These are phyloP conservation scores for Bursaphelenchus mucronatus DNA, from an alignment of 1,140 invertebrate genomes.

Conservation along the genomic window DNA sequence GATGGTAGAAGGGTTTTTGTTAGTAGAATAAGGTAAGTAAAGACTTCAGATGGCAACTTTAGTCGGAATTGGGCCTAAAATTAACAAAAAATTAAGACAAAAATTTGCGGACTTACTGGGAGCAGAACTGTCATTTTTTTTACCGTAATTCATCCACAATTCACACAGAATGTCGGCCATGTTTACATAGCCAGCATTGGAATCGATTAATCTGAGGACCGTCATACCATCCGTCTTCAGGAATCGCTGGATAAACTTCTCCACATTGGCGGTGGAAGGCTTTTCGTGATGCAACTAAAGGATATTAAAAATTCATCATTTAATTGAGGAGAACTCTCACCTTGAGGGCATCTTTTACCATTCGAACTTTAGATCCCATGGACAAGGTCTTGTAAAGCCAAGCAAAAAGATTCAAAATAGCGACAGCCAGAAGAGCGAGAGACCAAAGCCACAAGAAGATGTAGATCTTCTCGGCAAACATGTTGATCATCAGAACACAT, in stretches of 20 bases:
- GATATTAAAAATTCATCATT: not conserved
- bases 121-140: not conserved
- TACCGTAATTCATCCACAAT: conserved; percentile 16
- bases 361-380: conserved; percentile 31
- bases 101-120: too few species aligned
- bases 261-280: conserved; percentile 13
- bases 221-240: conserved; percentile 40
- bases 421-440: conserved; percentile 30
- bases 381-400: conserved; percentile 34
- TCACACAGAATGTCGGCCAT: conserved; percentile 49
- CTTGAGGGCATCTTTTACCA: conserved; percentile 39
- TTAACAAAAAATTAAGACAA: too few species aligned
- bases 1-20: too few species aligned
- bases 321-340: conserved; percentile 19
- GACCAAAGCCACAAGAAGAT: conserved; percentile 50
- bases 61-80: too few species aligned
- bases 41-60: too few species aligned
- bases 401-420: conserved; percentile 32
- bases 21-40: too few species aligned
- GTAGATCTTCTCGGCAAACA: conserved; percentile 49
- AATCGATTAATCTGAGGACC: conserved; percentile 40
- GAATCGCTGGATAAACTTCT: conserved; percentile 33
- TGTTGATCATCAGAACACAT: conserved; percentile 48
- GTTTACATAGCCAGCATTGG: conserved; percentile 45
- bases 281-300: conserved; percentile 32